Percentiles rank a stretch among this genome's conserved stretches.
These are phyloP conservation scores for Pomacea maculata DNA, from an alignment of 1,140 invertebrate genomes.

Conservation along the genomic window DNA sequence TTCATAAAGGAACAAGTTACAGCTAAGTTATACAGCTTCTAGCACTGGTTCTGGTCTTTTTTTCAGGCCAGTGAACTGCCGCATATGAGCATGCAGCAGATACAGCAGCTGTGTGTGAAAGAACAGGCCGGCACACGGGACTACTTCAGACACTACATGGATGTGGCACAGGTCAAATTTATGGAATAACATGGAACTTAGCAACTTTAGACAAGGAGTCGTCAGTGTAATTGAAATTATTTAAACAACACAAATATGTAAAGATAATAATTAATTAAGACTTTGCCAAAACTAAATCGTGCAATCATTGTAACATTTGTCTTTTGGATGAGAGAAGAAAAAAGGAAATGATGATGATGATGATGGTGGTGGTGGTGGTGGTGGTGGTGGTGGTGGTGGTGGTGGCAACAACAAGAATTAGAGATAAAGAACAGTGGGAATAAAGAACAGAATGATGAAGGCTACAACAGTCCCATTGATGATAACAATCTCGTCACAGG, in stretches of 20 bases:
- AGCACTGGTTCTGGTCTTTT: not conserved
- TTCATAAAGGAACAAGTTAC: no score
- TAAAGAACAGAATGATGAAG: not conserved
- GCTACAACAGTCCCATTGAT: not conserved
- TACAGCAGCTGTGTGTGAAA: conserved; percentile 27
- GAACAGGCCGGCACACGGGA: conserved; percentile 18
- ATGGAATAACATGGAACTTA: not conserved
- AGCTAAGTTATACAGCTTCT: no score
- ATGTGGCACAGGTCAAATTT: conserved; percentile 36
- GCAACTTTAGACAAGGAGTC: not conserved
- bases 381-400: no score
- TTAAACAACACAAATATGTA: not conserved
- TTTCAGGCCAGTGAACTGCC: conserved; percentile 25
- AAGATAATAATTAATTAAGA: not conserved
- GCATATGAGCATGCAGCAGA: conserved; percentile 26
- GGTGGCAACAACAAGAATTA: no score
- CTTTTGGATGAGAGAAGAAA: no score
- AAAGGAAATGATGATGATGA: not conserved
- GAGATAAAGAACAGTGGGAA: no score
- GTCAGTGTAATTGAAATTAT: not conserved
- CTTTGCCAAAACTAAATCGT: no score
- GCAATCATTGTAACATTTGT: no score
- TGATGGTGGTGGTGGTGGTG: not conserved
- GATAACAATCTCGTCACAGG: conserved; percentile 15
- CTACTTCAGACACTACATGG: conserved; percentile 34